phyloP scores from a whole-genome alignment of 2,797 vertebrate species.

The Catamblyrhynchus diadema region DNA sequence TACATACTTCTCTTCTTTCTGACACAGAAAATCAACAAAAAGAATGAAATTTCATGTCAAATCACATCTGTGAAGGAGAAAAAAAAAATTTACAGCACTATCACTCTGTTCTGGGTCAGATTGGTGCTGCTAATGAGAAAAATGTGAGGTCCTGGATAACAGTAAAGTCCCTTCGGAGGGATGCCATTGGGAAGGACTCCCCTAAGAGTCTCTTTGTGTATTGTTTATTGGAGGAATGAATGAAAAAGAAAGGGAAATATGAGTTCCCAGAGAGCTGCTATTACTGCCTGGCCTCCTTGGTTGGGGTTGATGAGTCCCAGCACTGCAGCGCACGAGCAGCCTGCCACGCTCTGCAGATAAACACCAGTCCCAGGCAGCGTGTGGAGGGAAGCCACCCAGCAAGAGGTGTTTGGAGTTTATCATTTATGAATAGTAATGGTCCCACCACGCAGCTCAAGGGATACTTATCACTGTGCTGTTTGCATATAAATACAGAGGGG shows the following conservation, averaged over 20 bases:
- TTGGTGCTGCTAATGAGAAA: neutral
- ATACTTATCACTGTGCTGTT: slow-evolving; percentile 16
- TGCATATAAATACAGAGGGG: slow-evolving; percentile 18
- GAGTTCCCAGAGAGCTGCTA: slow-evolving; percentile 24
- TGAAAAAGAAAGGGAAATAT: neutral
- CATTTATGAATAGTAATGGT: slow-evolving; percentile 44
- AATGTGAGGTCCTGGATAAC: neutral
- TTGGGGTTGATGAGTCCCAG: slow-evolving; percentile 12
- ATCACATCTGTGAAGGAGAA: neutral
- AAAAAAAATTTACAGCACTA: neutral
- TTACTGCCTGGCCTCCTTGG: neutral
- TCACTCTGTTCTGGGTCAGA: neutral
- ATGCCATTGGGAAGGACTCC: neutral
- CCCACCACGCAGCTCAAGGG: neutral
- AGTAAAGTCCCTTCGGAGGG: neutral
- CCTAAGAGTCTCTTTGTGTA: neutral
- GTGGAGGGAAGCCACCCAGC: slow-evolving; percentile 22
- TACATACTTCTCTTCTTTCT: neutral
- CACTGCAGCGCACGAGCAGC: neutral
- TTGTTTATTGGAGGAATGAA: neutral
- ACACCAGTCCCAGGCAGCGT: neutral
- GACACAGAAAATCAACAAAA: neutral
- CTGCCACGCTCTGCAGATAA: slow-evolving; percentile 39
- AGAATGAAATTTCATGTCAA: neutral
- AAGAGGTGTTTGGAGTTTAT: slow-evolving; percentile 26